These are phyloP conservation scores for Siniperca scherzeri DNA, from an alignment of 2,797 vertebrate species.

Conservation along the genomic window DNA sequence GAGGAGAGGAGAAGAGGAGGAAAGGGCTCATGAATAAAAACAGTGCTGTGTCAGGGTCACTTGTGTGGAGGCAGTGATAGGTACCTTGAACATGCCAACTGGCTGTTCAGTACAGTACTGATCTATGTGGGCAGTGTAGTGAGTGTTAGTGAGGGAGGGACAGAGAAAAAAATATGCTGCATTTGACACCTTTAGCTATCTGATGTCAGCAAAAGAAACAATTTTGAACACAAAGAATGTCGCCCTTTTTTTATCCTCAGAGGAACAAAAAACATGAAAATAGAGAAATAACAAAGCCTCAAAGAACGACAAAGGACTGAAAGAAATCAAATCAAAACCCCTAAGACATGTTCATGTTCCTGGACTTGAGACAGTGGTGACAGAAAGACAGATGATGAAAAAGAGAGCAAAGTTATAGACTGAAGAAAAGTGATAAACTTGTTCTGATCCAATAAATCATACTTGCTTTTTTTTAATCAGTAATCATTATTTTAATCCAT, in stretches of 20 bases:
- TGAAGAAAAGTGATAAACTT: slow-evolving; percentile 45
- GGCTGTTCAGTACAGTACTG: slow-evolving; percentile 25
- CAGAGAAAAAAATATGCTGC: slow-evolving; percentile 15
- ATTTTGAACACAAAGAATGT: slow-evolving; percentile 38
- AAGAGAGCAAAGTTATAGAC: slow-evolving; percentile 21
- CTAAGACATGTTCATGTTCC: slow-evolving; percentile 19
- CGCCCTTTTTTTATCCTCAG: slow-evolving; percentile 10
- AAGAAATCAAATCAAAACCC: slow-evolving; percentile 45
- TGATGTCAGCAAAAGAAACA: slow-evolving; percentile 39
- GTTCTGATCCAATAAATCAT: slow-evolving; percentile 56
- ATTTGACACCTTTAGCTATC: slow-evolving; percentile 37
- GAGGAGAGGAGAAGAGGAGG: slow-evolving; percentile 36
- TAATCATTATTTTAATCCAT: slow-evolving; percentile 46
- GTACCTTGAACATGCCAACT: slow-evolving; percentile 59
- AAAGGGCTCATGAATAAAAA: slow-evolving; percentile 47
- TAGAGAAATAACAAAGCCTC: slow-evolving; percentile 23
- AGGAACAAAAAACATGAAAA: slow-evolving; percentile 17
- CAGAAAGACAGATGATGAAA: slow-evolving; percentile 22
- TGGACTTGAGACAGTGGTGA: slow-evolving; percentile 24
- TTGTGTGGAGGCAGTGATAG: slow-evolving; percentile 57
- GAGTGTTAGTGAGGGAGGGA: slow-evolving; percentile 35
- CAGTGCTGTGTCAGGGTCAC: slow-evolving; percentile 51
- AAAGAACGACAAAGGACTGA: slow-evolving; percentile 33
- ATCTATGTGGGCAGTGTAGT: slow-evolving; percentile 52
- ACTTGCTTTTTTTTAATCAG: slow-evolving; percentile 35